phyloP scores from a whole-genome alignment of 2,888 invertebrate genomes.

The Aphidius colemani region DNA sequence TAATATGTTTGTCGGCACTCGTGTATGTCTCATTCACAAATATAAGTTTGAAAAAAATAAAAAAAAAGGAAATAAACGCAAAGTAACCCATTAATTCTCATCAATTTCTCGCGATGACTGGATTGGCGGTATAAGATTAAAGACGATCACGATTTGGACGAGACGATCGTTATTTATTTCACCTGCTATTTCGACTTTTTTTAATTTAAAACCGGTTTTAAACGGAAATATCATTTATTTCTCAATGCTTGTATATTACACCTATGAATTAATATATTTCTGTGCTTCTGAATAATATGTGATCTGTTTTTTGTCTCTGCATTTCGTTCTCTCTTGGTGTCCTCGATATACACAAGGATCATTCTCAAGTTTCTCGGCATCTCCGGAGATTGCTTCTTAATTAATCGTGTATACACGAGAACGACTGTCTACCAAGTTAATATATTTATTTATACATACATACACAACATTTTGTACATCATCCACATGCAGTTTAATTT shows the following conservation, averaged over 20 bases:
- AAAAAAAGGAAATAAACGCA: background rate
- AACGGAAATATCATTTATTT: conserved; percentile 23
- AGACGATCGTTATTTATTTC: conserved; percentile 28
- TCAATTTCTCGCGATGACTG: background rate
- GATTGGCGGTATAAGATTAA: conserved; percentile 11
- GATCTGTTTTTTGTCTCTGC: background rate
- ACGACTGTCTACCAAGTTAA: too few relatives aligned
- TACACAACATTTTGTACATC: background rate
- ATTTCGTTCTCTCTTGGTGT: background rate
- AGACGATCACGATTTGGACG: conserved; percentile 13
- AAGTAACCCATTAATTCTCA: background rate
- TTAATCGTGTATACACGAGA: conserved; percentile 17
- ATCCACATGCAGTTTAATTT: background rate
- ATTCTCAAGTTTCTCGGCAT: conserved; percentile 18
- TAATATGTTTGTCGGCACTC: background rate
- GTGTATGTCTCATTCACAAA: background rate
- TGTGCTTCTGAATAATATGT: conserved; percentile 3
- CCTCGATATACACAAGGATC: conserved; percentile 8
- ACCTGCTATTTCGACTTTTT: conserved; percentile 6
- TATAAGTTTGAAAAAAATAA: background rate
- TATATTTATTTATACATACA: too few relatives aligned
- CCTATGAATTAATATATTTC: background rate
- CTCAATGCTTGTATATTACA: background rate
- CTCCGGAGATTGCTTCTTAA: conserved; percentile 23
- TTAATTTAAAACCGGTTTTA: conserved; percentile 20